A percentile compares a stretch with the other conserved stretches of the same genome.
Conservation (phyloP, 2,113 vertebrate genomes). For the Alosa alosa region DNA sequence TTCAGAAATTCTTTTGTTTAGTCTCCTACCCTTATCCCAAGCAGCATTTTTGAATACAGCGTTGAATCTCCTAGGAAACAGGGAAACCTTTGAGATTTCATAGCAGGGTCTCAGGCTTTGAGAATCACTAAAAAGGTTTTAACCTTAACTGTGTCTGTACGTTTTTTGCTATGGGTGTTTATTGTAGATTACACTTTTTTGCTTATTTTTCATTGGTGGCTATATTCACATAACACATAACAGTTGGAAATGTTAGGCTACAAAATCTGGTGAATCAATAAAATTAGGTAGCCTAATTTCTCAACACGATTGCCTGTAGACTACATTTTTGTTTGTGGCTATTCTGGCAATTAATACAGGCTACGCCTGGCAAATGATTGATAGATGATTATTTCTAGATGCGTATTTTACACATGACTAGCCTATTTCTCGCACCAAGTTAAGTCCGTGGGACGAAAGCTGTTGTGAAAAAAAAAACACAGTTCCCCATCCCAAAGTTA, state of each 20-base stretch:
- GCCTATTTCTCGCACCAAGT: neutral
- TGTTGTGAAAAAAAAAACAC: neutral
- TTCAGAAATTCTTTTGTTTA: neutral
- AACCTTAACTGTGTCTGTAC: neutral
- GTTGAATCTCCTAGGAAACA: conserved; percentile 6
- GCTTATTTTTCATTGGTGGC: neutral
- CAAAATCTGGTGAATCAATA: no score
- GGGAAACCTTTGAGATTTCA: conserved; percentile 5
- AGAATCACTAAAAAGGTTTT: neutral
- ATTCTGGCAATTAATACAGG: no score
- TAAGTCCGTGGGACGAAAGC: neutral
- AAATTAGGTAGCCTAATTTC: no score
- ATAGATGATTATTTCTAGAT: neutral
- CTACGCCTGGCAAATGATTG: neutral
- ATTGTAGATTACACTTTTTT: neutral
- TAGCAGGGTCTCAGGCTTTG: neutral
- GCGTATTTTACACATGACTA: neutral
- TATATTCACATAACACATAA: no score
- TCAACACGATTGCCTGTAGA: no score
- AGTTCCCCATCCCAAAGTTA: conserved; percentile 11
- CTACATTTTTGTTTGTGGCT: no score
- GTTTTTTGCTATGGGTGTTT: neutral
- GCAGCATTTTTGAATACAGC: conserved; percentile 4
- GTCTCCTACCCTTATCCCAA: neutral
- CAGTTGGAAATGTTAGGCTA: no score